Conservation (phyloP, 1,140 invertebrate genomes). For the Sitodiplosis mosellana region DNA sequence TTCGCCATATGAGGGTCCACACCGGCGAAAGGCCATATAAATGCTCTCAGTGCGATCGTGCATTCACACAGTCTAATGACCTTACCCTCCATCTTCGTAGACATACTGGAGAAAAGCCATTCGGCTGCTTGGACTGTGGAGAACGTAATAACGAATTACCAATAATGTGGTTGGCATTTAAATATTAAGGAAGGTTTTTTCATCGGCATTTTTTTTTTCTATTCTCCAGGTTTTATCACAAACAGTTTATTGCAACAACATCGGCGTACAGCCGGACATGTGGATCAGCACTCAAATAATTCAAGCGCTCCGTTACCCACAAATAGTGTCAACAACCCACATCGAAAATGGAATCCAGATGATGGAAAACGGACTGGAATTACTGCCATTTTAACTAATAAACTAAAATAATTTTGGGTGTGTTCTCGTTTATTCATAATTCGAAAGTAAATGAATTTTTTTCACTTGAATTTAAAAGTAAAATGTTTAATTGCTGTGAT, state of each 20-base stretch:
- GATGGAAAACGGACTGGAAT: slow-evolving; percentile 1
- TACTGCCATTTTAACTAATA: background rate
- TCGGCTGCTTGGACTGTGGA: slow-evolving; percentile 14
- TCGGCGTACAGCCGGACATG: background rate
- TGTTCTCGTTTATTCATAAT: too few species aligned
- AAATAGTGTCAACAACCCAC: slow-evolving; percentile 5
- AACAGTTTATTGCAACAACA: slow-evolving; percentile 1
- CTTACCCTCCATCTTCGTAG: slow-evolving; percentile 32
- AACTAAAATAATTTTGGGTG: too few species aligned
- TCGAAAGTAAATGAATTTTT: too few species aligned
- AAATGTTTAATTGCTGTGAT: too few species aligned
- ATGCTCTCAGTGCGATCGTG: slow-evolving; percentile 35
- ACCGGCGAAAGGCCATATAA: slow-evolving; percentile 35
- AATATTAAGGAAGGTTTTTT: too few species aligned
- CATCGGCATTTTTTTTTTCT: too few species aligned
- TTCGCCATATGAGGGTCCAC: slow-evolving; percentile 38
- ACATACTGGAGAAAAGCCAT: slow-evolving; percentile 30
- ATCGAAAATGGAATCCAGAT: background rate
- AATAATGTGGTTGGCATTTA: too few species aligned
- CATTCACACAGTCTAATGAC: slow-evolving; percentile 37
- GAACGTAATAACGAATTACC: background rate
- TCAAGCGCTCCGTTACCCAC: slow-evolving; percentile 1
- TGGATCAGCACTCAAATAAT: background rate
- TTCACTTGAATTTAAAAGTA: too few species aligned
- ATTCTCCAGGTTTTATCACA: slow-evolving; percentile 2